Evolutionary conservation across 2,888 invertebrate species (phyloP).

Genomic region (Drosophila sordidula): DNA sequence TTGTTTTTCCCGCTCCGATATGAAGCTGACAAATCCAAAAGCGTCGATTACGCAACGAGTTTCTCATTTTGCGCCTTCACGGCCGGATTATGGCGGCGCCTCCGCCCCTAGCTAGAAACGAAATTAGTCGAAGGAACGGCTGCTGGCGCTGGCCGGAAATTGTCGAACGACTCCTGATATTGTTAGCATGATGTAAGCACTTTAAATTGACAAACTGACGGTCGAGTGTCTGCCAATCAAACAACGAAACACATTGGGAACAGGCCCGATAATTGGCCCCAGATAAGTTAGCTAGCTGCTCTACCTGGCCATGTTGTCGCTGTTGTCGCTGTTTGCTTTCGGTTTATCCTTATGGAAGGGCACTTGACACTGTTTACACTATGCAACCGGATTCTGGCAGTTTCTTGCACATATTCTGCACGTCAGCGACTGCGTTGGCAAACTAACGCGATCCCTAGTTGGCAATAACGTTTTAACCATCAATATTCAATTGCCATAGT

Average conservation of each 20-base stretch:
- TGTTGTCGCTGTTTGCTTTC: neutral
- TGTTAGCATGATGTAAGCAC: conserved; percentile 45
- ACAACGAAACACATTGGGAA: conserved; percentile 14
- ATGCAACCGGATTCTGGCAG: conserved; percentile 8
- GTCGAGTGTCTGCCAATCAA: conserved; percentile 21
- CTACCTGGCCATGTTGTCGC: conserved; percentile 48
- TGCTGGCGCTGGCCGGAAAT: conserved; percentile 34
- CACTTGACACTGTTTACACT: conserved; percentile 33
- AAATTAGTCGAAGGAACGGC: neutral
- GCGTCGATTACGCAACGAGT: conserved; percentile 56
- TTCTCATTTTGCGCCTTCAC: conserved; percentile 1
- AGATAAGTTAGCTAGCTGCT: conserved; percentile 21
- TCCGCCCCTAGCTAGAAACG: neutral
- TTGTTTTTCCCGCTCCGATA: conserved; percentile 33
- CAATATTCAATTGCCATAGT: conserved; percentile 64
- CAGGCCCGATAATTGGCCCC: conserved; percentile 11
- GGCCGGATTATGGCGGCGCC: conserved; percentile 10
- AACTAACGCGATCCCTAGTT: conserved; percentile 64
- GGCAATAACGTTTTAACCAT: conserved; percentile 71
- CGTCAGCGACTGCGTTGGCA: conserved; percentile 56
- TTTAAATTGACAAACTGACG: conserved; percentile 25
- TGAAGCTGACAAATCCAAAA: conserved; percentile 50
- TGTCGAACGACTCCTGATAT: conserved; percentile 20
- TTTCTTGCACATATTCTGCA: conserved; percentile 61
- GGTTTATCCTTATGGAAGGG: conserved; percentile 25